Evolutionary conservation across 1,140 invertebrate genomes (phyloP).

Genomic region (Ostrea edulis): DNA sequence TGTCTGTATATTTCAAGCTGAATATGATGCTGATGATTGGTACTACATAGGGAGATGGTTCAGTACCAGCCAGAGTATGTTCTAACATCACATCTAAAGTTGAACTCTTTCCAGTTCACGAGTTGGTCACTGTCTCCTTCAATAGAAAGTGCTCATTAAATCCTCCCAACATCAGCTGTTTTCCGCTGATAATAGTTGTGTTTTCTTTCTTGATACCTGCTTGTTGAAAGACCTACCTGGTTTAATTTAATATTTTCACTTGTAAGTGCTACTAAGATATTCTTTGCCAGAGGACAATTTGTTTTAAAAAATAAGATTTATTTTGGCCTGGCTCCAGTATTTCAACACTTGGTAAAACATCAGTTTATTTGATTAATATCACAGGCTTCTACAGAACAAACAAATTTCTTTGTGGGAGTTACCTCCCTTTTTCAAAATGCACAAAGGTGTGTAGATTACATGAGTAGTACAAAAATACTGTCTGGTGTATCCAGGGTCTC

Average conservation of each 20-base stretch:
- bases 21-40: too few species aligned
- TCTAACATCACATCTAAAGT: too few species aligned
- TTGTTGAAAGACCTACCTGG: neutral
- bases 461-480: neutral
- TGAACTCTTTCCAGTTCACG: too few species aligned
- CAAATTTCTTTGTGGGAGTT: neutral
- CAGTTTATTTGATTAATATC: too few species aligned
- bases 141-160: too few species aligned
- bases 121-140: too few species aligned
- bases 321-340: neutral
- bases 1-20: too few species aligned
- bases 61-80: too few species aligned
- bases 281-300: neutral
- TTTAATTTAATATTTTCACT: neutral
- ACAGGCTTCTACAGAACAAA: neutral
- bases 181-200: too few species aligned
- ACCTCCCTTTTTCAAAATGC: neutral
- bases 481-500: neutral
- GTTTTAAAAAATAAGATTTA: conserved; percentile 13
- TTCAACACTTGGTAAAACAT: neutral
- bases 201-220: too few species aligned
- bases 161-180: too few species aligned
- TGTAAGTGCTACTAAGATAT: neutral
- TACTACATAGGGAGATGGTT: too few species aligned
- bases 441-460: neutral